A percentile compares a stretch with the other conserved stretches of the same genome.
phyloP scores from a whole-genome alignment of 1,140 invertebrate species.

The Tachypleus tridentatus region DNA sequence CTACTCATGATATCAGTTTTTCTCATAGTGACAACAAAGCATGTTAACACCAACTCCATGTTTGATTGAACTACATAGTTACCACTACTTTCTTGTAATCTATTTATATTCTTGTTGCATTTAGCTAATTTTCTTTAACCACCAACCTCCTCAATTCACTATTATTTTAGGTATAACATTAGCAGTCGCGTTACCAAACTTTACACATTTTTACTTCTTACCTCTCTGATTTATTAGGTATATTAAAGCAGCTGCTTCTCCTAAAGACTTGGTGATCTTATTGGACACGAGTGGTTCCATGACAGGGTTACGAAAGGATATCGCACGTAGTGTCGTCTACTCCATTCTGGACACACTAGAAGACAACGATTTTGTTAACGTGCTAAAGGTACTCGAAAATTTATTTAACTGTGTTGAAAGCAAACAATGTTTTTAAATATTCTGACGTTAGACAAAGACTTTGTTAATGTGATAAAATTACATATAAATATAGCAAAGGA shows the following conservation, averaged over 20 bases:
- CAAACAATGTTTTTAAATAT: too few relatives aligned
- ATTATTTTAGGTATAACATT: background rate
- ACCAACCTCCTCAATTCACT: background rate
- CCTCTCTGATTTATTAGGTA: conserved; percentile 42
- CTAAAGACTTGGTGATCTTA: conserved; percentile 93
- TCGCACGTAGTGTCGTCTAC: conserved; percentile 72
- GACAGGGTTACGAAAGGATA: conserved; percentile 81
- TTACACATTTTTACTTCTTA: background rate
- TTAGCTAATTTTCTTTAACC: too few relatives aligned
- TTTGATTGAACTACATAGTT: too few relatives aligned
- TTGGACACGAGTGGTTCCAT: conserved; percentile 95
- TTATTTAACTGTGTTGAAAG: too few relatives aligned
- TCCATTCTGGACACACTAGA: conserved; percentile 88
- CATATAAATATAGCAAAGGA: too few relatives aligned
- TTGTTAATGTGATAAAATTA: too few relatives aligned
- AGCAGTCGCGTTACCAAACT: background rate
- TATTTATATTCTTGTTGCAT: too few relatives aligned
- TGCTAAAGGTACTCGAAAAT: conserved; percentile 47
- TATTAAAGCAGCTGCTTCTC: conserved; percentile 91
- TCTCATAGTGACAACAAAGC: too few relatives aligned
- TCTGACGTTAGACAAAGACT: too few relatives aligned
- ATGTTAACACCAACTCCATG: too few relatives aligned
- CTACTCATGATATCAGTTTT: too few relatives aligned
- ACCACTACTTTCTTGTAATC: too few relatives aligned
- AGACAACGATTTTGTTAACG: conserved; percentile 94